Base-by-base conservation (phyloP, 1,140 invertebrate species). In the Leptinotarsa undecemlineata region DNA sequence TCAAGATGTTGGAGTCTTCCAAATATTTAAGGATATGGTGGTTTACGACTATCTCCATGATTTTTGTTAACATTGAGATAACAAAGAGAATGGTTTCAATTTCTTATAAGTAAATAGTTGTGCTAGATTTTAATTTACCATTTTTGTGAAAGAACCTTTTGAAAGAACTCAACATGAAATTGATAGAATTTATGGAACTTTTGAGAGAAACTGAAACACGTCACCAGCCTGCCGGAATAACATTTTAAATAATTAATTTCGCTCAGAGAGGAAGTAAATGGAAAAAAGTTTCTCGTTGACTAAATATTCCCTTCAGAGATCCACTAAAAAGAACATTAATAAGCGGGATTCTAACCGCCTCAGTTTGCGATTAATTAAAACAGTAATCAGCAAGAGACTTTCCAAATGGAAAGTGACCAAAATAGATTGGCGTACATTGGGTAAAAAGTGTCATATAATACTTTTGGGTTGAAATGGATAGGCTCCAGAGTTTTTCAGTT, bases 221-320 rank as follows among this genome's bases (percentile, higher is more conserved):
- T 57, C 51, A 57, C 51, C 51, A 57, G 51, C 51, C 51, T 19
- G 14, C 51, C 51, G 51, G 17, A 21, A 67, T 42, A 5, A 19
- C 42, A 42, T 42, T 67, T 67, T 67, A 26, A 67, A 67, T 67
- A 67, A 67, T 67, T 67, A 67, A 67, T 67, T 26, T 67, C 64
- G 26, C 64, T 42, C 26, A 67, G n/a, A 19, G n/a, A 23, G 11
- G 13, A 21, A 23, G 3, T 42, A 67, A 42, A 23, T 33, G 13
- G n/a, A 67, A 67, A 67, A 67, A 67, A 23, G 42, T 67, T 42
- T 15, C 15, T 17, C 64, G 64, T 42, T n/a, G 64, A 67, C 64
- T 26, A 26, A 67, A 67, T 67, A 42, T 67, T 15, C 21, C 51
- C 51, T 57, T 19, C 51, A 57, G 17, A 57, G 51, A 57, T n/a